Percentiles rank a stretch among this genome's conserved stretches.
phyloP scores from a whole-genome alignment of 1,140 invertebrate genomes.

The Hyles vespertilio region DNA sequence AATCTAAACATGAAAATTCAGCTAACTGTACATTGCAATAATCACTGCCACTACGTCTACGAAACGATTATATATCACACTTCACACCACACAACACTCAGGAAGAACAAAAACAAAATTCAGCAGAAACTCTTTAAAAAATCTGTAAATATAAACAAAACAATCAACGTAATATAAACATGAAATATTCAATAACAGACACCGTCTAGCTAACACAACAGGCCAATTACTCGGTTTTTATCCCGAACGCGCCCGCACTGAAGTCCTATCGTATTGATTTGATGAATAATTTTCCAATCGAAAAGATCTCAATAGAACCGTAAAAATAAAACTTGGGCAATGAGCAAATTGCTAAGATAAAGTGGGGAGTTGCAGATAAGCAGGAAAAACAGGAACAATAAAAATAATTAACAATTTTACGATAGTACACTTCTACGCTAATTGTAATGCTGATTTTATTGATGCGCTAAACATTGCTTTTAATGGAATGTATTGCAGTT shows the following conservation, averaged over 20 bases:
- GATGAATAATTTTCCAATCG: constrained; percentile 55
- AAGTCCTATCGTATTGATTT: constrained; percentile 38
- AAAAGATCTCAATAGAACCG: constrained; percentile 21
- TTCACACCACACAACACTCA: no score
- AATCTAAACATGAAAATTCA: no score
- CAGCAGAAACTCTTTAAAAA: not conserved
- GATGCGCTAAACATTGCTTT: not conserved
- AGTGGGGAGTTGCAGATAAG: not conserved
- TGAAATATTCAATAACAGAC: constrained; percentile 9
- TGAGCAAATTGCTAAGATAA: not conserved
- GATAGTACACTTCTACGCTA: not conserved
- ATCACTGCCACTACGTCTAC: no score
- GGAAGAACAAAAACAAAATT: no score
- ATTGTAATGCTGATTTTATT: not conserved
- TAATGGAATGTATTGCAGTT: not conserved
- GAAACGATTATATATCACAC: no score
- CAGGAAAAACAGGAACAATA: no score
- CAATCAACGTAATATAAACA: constrained; percentile 1
- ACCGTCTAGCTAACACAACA: constrained; percentile 32
- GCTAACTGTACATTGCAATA: no score
- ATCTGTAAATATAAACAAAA: not conserved
- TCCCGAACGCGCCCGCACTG: constrained; percentile 5
- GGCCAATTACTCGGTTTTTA: constrained; percentile 46
- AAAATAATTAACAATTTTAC: no score
- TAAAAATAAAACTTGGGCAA: constrained; percentile 19